Conservation (phyloP, 2,113 vertebrate species). For the Poeciliopsis retropinna region DNA sequence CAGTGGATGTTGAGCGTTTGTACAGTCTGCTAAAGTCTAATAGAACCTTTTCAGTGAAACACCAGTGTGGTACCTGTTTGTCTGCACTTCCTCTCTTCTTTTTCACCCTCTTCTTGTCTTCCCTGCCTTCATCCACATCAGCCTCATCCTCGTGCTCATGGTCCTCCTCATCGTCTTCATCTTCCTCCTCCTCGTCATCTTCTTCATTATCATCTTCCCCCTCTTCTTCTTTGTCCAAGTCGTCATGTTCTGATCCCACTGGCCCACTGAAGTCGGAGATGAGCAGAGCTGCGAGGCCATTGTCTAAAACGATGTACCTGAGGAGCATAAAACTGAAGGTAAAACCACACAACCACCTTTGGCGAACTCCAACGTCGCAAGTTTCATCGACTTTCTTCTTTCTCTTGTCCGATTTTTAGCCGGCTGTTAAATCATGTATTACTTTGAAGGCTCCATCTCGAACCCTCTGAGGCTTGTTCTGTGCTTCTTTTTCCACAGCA, state of each 20-base stretch:
- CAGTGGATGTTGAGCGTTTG: background rate
- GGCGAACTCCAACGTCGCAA: constrained; percentile 1
- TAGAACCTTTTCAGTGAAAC: background rate
- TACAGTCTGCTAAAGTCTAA: background rate
- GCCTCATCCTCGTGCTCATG: constrained; percentile 75
- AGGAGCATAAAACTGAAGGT: constrained; percentile 8
- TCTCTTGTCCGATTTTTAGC: background rate
- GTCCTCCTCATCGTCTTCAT: constrained; percentile 79
- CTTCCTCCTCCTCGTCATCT: constrained; percentile 78
- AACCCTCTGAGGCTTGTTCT: constrained; percentile 22
- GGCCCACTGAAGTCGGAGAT: constrained; percentile 89
- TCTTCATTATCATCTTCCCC: constrained; percentile 71
- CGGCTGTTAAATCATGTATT: constrained; percentile 28
- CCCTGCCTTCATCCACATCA: constrained; percentile 80
- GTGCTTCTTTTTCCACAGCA: constrained; percentile 34
- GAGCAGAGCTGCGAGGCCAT: constrained; percentile 89
- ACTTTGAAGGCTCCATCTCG: constrained; percentile 29
- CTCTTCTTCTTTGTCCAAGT: constrained; percentile 41
- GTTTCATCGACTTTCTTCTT: background rate
- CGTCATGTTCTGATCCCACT: constrained; percentile 24
- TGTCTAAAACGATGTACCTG: constrained; percentile 89
- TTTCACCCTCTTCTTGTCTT: constrained; percentile 48
- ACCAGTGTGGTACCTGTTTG: constrained; percentile 84
- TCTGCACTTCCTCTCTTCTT: constrained; percentile 86
- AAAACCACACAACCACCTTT: constrained; percentile 1